Evolutionary conservation across 2,797 vertebrate genomes (phyloP).

Genomic region (Cyclura pinguis): DNA sequence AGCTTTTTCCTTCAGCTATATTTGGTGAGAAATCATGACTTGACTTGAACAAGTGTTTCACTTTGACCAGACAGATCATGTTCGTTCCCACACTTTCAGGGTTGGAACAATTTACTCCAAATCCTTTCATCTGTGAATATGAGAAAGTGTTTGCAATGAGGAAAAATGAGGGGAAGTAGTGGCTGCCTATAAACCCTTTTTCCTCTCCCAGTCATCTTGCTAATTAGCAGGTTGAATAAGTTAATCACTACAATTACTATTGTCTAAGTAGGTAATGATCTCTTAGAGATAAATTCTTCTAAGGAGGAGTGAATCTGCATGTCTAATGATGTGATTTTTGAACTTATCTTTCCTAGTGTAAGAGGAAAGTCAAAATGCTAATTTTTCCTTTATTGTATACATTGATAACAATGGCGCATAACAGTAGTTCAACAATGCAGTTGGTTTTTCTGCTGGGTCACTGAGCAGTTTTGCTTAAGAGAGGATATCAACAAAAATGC

Average conservation of each 20-base stretch:
- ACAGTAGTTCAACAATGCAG: constrained; percentile 43
- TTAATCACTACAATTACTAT: constrained; percentile 54
- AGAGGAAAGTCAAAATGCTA: constrained; percentile 7
- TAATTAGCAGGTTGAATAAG: constrained; percentile 52
- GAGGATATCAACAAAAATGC: not conserved
- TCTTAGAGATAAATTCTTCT: constrained; percentile 15
- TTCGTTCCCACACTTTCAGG: not conserved
- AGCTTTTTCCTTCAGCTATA: not conserved
- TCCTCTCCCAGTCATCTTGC: constrained; percentile 14
- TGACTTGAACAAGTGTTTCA: not conserved
- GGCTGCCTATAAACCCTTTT: constrained; percentile 2
- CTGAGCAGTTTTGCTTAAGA: not conserved
- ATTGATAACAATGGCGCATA: constrained; percentile 38
- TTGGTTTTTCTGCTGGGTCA: constrained; percentile 1
- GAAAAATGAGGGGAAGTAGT: constrained; percentile 30
- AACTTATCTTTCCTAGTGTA: not conserved
- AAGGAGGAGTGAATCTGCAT: not conserved
- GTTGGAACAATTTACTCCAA: constrained; percentile 9
- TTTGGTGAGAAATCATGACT: not conserved
- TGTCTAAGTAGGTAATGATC: constrained; percentile 46
- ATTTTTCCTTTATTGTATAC: constrained; percentile 18
- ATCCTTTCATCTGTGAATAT: not conserved
- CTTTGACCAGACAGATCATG: not conserved
- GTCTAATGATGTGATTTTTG: not conserved
- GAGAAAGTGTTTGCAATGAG: not conserved